Percentiles rank a stretch among this genome's conserved stretches.
Conservation (phyloP, 37 sponge, comb jelly and placozoan genomes). For the Theonella swinhoei region DNA sequence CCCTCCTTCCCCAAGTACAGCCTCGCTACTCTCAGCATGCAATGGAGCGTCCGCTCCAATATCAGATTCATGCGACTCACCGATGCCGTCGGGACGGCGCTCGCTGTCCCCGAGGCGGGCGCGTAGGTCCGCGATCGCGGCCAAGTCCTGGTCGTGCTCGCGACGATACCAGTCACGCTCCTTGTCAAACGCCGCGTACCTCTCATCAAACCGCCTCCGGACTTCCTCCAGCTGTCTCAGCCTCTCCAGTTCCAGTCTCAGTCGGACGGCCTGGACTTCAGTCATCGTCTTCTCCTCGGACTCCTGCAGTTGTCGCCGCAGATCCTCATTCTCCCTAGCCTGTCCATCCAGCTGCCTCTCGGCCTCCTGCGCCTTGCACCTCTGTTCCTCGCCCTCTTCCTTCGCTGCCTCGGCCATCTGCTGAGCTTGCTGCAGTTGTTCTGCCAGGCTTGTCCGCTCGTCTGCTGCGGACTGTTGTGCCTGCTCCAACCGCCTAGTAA, state of each 20-base stretch:
- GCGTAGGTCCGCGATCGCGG: background rate
- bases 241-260: background rate
- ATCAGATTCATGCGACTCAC: too few species aligned
- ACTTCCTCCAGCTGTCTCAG: conserved; percentile 15
- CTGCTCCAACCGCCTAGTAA: background rate
- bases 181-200: too few species aligned
- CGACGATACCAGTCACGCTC: background rate
- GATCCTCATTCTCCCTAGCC: background rate
- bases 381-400: conserved; percentile 5
- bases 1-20: too few species aligned
- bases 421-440: background rate
- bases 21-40: too few species aligned
- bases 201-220: conserved; percentile 3
- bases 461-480: background rate
- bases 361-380: background rate
- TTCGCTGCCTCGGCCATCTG: background rate
- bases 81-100: background rate
- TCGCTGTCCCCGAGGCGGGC: background rate
- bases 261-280: background rate
- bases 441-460: background rate
- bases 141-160: background rate
- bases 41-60: too few species aligned
- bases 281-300: background rate
- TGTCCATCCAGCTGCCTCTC: conserved; percentile 2
- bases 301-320: background rate